phyloP scores from a whole-genome alignment of 1,140 invertebrate species.

The Helicoverpa armigera region DNA sequence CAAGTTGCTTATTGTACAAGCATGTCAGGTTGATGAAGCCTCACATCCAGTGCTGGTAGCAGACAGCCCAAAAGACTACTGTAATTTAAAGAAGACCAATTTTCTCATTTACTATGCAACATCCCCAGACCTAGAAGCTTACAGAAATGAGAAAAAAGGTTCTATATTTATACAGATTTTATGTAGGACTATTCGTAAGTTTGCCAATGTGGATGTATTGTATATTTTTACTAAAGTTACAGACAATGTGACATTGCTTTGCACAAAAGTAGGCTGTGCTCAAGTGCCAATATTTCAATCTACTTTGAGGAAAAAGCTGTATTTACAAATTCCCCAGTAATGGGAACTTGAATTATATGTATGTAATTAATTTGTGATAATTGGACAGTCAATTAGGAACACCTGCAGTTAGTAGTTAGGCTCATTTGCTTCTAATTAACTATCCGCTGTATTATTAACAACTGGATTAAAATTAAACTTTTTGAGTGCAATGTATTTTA shows the following conservation, averaged over 20 bases:
- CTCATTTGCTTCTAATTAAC: too few relatives aligned
- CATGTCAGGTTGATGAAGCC: constrained; percentile 75
- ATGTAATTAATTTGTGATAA: not conserved
- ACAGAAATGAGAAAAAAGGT: constrained; percentile 69
- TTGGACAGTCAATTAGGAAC: too few relatives aligned
- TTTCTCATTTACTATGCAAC: constrained; percentile 81
- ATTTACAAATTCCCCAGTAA: constrained; percentile 57
- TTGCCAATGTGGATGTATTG: constrained; percentile 63
- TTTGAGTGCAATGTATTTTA: too few relatives aligned
- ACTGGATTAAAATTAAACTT: too few relatives aligned
- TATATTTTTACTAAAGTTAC: constrained; percentile 79
- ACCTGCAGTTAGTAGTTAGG: too few relatives aligned
- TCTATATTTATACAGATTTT: constrained; percentile 79
- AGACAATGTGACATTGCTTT: constrained; percentile 65
- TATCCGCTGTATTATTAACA: too few relatives aligned
- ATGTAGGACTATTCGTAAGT: constrained; percentile 65
- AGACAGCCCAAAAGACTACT: constrained; percentile 64
- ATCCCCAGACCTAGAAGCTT: constrained; percentile 77
- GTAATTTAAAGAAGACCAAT: constrained; percentile 72
- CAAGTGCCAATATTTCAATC: constrained; percentile 77
- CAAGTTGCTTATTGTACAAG: constrained; percentile 80
- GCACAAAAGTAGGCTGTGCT: constrained; percentile 59
- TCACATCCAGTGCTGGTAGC: constrained; percentile 60
- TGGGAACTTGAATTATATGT: not conserved
- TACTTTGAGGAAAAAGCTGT: constrained; percentile 76